These are phyloP conservation scores for Drosophila guanche DNA, from an alignment of 1,140 invertebrate genomes.

Conservation along the genomic window DNA sequence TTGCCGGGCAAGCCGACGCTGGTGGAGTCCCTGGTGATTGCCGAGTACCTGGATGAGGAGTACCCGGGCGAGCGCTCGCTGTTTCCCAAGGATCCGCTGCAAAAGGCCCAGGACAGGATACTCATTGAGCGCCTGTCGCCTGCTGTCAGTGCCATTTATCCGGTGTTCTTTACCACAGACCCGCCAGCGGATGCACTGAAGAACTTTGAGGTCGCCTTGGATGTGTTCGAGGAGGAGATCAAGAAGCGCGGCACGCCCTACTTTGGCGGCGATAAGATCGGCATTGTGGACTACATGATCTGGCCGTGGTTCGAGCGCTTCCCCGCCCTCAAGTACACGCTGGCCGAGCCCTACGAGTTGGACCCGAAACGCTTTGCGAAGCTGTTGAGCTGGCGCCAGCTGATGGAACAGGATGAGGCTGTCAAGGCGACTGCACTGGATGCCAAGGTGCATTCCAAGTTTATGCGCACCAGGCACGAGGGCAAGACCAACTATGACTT, in stretches of 20 bases:
- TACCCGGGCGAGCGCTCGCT: constrained; percentile 87
- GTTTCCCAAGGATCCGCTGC: constrained; percentile 88
- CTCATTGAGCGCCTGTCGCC: constrained; percentile 88
- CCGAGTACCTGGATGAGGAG: constrained; percentile 93
- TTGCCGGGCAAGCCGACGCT: constrained; percentile 86
- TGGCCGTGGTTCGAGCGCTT: constrained; percentile 94
- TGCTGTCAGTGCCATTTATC: constrained; percentile 63
- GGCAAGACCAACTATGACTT: constrained; percentile 89
- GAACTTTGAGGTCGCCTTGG: constrained; percentile 84
- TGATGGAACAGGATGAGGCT: constrained; percentile 88
- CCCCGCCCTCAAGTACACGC: constrained; percentile 59
- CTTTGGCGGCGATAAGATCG: constrained; percentile 88
- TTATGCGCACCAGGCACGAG: constrained; percentile 87
- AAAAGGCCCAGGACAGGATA: constrained; percentile 91
- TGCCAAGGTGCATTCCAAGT: constrained; percentile 89
- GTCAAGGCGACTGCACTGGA: constrained; percentile 88
- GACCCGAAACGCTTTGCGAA: constrained; percentile 74
- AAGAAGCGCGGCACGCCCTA: constrained; percentile 85
- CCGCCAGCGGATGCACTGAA: constrained; percentile 61
- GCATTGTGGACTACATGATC: constrained; percentile 95
- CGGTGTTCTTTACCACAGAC: constrained; percentile 58
- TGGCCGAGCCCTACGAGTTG: constrained; percentile 59
- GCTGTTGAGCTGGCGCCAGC: constrained; percentile 86
- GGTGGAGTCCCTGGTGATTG: constrained; percentile 92
- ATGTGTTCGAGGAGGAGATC: constrained; percentile 88